Conservation (phyloP, 2,888 invertebrate genomes). For the Drosophila melanocephala region DNA sequence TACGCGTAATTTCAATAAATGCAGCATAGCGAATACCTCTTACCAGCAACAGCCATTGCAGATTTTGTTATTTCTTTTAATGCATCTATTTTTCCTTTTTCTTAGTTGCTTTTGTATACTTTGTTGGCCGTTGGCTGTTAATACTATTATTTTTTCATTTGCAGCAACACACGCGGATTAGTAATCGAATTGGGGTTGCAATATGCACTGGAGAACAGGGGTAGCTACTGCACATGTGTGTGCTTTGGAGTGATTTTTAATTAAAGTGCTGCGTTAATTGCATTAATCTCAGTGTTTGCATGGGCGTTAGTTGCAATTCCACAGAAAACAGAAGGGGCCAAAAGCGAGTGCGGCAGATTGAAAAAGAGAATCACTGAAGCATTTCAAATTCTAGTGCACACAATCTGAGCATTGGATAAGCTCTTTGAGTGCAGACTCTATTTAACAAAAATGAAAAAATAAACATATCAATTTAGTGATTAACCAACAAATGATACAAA, state of each 20-base stretch:
- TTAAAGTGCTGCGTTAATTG: constrained; percentile 78
- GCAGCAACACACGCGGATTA: constrained; percentile 67
- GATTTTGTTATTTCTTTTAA: constrained; percentile 25
- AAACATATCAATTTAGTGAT: constrained; percentile 12
- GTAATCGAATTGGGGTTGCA: constrained; percentile 52
- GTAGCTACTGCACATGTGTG: not conserved
- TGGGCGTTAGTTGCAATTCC: constrained; percentile 30
- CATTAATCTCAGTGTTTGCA: constrained; percentile 71
- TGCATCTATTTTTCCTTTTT: constrained; percentile 6
- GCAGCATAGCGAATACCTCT: constrained; percentile 23
- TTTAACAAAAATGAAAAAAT: not conserved
- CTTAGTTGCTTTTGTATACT: constrained; percentile 18
- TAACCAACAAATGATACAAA: not conserved
- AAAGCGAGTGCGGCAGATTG: not conserved
- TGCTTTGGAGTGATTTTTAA: constrained; percentile 69
- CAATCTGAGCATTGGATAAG: constrained; percentile 1
- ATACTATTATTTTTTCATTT: constrained; percentile 78
- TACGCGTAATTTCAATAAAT: constrained; percentile 68
- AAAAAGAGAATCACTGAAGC: not conserved
- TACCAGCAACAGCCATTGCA: constrained; percentile 23
- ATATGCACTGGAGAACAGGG: not conserved
- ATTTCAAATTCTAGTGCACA: not conserved
- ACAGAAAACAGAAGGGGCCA: not conserved
- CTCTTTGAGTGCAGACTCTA: constrained; percentile 1
- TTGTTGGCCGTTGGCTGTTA: constrained; percentile 52